phyloP scores from a whole-genome alignment of 1,140 invertebrate genomes.

The Ridgeia piscesae region DNA sequence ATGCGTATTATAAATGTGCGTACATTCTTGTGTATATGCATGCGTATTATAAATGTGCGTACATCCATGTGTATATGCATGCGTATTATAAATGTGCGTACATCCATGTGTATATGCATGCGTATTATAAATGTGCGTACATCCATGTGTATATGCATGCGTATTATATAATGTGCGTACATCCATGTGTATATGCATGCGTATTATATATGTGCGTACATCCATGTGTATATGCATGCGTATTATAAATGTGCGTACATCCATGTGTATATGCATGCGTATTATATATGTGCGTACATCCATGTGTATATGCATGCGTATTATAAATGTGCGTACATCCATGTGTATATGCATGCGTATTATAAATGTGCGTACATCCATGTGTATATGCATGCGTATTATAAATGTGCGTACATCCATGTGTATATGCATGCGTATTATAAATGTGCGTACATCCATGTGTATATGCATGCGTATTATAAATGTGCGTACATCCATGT shows the following conservation, averaged over 20 bases:
- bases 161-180: neutral
- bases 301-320: neutral
- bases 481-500: neutral
- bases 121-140: neutral
- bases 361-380: neutral
- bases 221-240: neutral
- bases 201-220: neutral
- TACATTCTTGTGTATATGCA: too few species aligned
- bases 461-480: slow-evolving; percentile 5
- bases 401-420: neutral
- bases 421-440: slow-evolving; percentile 5
- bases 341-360: slow-evolving; percentile 1
- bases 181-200: neutral
- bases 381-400: slow-evolving; percentile 5
- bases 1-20: too few species aligned
- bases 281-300: neutral
- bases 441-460: neutral
- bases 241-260: neutral
- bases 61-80: neutral
- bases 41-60: too few species aligned
- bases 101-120: neutral
- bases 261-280: neutral
- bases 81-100: neutral
- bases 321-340: neutral
- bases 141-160: neutral